Evolutionary conservation across 2,113 vertebrate species (phyloP), one percentile per base, ranked within the genome.

Genomic region (Nothoprocta pentlandii): DNA sequence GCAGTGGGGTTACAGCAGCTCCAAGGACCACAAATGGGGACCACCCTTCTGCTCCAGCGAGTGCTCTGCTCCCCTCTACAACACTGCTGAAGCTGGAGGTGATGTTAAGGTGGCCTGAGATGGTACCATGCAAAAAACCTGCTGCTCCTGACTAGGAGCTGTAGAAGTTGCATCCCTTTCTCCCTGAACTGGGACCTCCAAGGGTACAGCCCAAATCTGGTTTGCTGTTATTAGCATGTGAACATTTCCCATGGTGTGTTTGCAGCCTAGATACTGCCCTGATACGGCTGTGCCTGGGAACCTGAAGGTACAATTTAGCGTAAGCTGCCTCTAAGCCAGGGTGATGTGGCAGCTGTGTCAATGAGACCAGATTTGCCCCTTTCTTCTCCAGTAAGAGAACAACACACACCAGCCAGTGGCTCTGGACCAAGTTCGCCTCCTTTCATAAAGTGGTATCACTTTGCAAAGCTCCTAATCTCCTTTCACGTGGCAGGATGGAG

Each of bases 211-310:
- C 89, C 87, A 82, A 87, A 91, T 74, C 91, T 93, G 92, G 36
- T 51, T 26, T 87, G 89, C 91, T 91, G 41, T 75, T 94, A 87
- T 69, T 90, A 87, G 90, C 94, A 93, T 80, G 78, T 87, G 91
- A 95, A 63, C 56, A 69, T 95, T 91, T 62, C 62, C 89, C 87
- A 91, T 61, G 44, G 75, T 80, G 95, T 83, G 49, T 95, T 93
- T 94, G 83, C 83, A 95, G 63, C 95, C 94, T 92, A 95, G 94
- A 92, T 94, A 90, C 46, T 91, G 82, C 85, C 95, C 92, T 63
- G 90, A 82, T 93, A n/a, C 0, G 4, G 51, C 80, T 83, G 84
- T 53, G 81, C 87, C 14, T 26, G 77, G 77, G 67, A 92, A 34
- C 68, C 51, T 1, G 21, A 44, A 64, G 0, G 9, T 51, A 61